Evolutionary conservation across 2,888 invertebrate species (phyloP).

Genomic region (Salticus scenicus): DNA sequence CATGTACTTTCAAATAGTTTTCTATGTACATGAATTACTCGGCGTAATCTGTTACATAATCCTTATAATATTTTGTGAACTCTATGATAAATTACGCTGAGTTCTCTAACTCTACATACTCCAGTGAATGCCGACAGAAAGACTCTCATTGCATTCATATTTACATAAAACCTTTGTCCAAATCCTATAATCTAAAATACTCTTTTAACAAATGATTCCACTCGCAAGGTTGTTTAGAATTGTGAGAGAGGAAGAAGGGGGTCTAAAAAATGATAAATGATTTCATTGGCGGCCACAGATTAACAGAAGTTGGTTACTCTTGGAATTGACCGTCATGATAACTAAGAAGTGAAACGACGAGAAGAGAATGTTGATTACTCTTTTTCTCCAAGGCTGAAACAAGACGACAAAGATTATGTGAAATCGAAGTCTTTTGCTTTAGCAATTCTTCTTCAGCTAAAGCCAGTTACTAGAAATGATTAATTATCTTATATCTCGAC

Average conservation of each 20-base stretch:
- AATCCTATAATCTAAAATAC: no score
- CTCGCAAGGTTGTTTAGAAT: slow-evolving; percentile 37
- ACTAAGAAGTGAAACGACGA: slow-evolving; percentile 26
- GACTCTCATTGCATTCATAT: not conserved
- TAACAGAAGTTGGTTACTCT: slow-evolving; percentile 53
- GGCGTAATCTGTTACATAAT: not conserved
- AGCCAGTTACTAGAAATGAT: slow-evolving; percentile 59
- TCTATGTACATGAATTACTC: not conserved
- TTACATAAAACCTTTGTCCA: slow-evolving; percentile 2
- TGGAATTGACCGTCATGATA: slow-evolving; percentile 42
- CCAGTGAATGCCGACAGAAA: not conserved
- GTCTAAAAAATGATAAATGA: slow-evolving; percentile 33
- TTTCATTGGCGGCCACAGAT: slow-evolving; percentile 57
- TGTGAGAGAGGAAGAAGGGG: not conserved
- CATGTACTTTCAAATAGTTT: not conserved
- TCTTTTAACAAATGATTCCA: slow-evolving; percentile 10
- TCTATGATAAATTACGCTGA: not conserved
- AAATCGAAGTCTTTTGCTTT: slow-evolving; percentile 35
- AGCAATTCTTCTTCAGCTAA: slow-evolving; percentile 46
- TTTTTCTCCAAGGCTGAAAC: slow-evolving; percentile 46
- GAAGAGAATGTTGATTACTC: slow-evolving; percentile 57
- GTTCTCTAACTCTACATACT: not conserved
- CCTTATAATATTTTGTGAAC: not conserved
- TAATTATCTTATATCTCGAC: slow-evolving; percentile 44
- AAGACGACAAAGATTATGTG: slow-evolving; percentile 54